Conservation (phyloP, 35 echinoderm and acorn worm genomes). For the Apostichopus californicus region DNA sequence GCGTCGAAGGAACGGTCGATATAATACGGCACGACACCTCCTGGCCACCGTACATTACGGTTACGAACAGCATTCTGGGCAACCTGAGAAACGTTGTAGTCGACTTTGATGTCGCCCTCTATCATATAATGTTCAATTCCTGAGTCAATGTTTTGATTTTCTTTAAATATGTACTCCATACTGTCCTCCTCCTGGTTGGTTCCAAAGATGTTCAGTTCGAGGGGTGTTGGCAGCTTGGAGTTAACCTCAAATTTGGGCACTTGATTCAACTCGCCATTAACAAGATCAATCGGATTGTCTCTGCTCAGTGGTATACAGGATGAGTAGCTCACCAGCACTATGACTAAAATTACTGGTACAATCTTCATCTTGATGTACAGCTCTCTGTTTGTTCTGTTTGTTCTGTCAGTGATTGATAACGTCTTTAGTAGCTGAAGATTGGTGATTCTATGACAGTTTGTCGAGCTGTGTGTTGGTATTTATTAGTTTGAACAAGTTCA, state of each 20-base stretch:
- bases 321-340: neutral
- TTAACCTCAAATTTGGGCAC: neutral
- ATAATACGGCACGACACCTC: no score
- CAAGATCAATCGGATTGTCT: neutral
- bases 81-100: constrained; percentile 47
- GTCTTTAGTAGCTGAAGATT: neutral
- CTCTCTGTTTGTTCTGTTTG: neutral
- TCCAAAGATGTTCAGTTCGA: constrained; percentile 43
- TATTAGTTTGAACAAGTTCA: neutral
- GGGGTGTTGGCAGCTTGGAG: neutral
- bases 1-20: no score
- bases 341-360: no score
- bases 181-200: constrained; percentile 53
- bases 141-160: constrained; percentile 54
- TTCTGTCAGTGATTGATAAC: neutral
- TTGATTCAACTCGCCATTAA: neutral
- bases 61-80: constrained; percentile 59
- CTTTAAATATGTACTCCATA: constrained; percentile 51
- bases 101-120: constrained; percentile 61
- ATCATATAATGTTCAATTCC: constrained; percentile 45
- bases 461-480: neutral
- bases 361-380: neutral
- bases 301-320: neutral
- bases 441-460: neutral
- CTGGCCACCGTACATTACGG: no score